phyloP scores from a whole-genome alignment of 2,888 invertebrate species.

The Apamea monoglypha region DNA sequence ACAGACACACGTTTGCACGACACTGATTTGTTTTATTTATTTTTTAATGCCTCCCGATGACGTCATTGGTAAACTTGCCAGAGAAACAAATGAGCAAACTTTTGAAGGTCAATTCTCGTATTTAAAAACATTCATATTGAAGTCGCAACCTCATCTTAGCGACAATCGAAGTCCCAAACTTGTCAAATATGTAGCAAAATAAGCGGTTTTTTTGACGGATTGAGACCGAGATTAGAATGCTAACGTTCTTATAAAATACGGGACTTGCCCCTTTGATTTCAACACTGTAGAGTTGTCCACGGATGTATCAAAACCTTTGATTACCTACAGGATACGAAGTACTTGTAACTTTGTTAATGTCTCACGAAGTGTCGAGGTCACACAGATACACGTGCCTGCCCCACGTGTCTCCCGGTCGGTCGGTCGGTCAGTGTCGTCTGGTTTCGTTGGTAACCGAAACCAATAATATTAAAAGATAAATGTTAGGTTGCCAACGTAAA shows the following conservation, averaged over 20 bases:
- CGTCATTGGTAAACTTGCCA: neutral
- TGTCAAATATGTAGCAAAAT: neutral
- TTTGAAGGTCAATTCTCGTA: too few species aligned
- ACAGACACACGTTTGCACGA: constrained; percentile 79
- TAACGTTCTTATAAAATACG: neutral
- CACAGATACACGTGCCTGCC: constrained; percentile 96
- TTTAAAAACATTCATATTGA: neutral
- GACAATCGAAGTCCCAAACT: neutral
- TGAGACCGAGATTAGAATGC: neutral
- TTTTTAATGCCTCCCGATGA: constrained; percentile 37
- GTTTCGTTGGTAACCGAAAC: constrained; percentile 91
- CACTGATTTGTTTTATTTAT: constrained; percentile 75
- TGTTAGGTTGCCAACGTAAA: neutral
- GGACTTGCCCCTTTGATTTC: neutral
- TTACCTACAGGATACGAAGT: constrained; percentile 91
- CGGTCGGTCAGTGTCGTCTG: constrained; percentile 90
- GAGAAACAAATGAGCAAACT: neutral
- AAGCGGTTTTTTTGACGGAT: too few species aligned
- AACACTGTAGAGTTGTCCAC: neutral
- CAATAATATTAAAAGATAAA: neutral
- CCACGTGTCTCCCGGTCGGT: constrained; percentile 91
- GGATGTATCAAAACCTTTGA: neutral
- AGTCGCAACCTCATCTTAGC: neutral
- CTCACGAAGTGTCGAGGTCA: constrained; percentile 97
- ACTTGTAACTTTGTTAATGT: constrained; percentile 92